Percentiles rank a stretch among this genome's conserved stretches.
Evolutionary conservation across 1,140 invertebrate genomes (phyloP).

Genomic region (Pantala flavescens): DNA sequence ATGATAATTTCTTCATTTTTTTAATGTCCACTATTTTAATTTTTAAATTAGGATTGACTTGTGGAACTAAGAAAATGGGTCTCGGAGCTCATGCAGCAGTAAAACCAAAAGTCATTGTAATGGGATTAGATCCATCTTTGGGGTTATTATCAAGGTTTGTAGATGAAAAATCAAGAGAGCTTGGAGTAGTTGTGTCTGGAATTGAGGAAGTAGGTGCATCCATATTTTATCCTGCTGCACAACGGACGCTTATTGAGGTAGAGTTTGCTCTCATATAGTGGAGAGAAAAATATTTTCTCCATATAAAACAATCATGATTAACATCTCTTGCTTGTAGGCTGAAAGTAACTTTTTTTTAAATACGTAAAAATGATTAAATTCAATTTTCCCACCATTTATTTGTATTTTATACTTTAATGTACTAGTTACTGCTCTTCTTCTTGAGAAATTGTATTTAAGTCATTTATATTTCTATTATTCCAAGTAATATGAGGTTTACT

Average conservation of each 20-base stretch:
- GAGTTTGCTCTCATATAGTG: background rate
- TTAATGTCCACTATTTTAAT: background rate
- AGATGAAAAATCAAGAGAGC: conserved; percentile 29
- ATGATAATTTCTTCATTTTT: background rate
- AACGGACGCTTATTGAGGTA: conserved; percentile 25
- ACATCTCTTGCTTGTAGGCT: background rate
- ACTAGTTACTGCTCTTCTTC: background rate
- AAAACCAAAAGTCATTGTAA: background rate
- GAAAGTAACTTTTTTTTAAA: background rate
- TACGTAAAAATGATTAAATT: background rate
- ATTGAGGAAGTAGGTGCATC: conserved; percentile 32
- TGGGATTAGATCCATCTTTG: background rate
- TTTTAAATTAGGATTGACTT: background rate
- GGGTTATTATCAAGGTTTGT: conserved; percentile 28
- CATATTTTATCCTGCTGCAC: conserved; percentile 29
- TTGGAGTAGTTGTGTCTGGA: conserved; percentile 28
- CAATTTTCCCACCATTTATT: background rate
- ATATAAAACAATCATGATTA: background rate
- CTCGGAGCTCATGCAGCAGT: background rate
- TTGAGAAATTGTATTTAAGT: background rate
- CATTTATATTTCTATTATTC: too few species aligned
- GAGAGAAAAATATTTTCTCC: background rate
- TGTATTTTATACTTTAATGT: background rate
- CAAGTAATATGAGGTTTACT: too few species aligned
- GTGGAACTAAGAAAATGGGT: background rate